phyloP scores from a whole-genome alignment of 2,113 vertebrate species.

The Scomber colias region DNA sequence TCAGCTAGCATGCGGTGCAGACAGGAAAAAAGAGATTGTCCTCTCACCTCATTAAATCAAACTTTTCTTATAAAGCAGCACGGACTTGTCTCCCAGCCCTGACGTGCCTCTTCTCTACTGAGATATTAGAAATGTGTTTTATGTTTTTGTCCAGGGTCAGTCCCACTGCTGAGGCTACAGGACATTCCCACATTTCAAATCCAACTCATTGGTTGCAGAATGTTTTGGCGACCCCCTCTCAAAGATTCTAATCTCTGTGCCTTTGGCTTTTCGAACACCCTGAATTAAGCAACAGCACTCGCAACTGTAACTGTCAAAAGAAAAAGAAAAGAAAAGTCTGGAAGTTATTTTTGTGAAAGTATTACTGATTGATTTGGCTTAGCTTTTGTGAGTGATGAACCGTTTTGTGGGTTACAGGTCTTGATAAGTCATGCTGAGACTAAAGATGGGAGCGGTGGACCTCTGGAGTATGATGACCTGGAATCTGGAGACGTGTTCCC shows the following conservation, averaged over 20 bases:
- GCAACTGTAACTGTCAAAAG: neutral
- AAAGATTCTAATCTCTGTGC: constrained; percentile 11
- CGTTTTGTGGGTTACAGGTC: constrained; percentile 84
- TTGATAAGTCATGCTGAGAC: constrained; percentile 86
- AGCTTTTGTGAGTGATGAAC: constrained; percentile 18
- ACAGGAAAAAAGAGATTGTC: constrained; percentile 13
- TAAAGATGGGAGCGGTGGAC: constrained; percentile 89
- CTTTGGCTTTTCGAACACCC: constrained; percentile 1
- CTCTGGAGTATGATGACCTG: constrained; percentile 87
- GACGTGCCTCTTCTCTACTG: constrained; percentile 47
- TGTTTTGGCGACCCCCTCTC: constrained; percentile 51
- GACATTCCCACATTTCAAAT: constrained; percentile 71
- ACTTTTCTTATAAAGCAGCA: constrained; percentile 15
- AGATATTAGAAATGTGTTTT: constrained; percentile 64
- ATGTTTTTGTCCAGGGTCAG: constrained; percentile 42
- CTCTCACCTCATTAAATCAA: constrained; percentile 48
- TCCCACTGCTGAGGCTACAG: constrained; percentile 54
- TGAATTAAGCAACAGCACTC: constrained; percentile 32
- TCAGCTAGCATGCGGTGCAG: constrained; percentile 23
- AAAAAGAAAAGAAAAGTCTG: constrained; percentile 8
- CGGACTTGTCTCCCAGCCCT: constrained; percentile 36
- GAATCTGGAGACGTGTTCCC: constrained; percentile 88
- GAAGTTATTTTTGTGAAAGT: constrained; percentile 14
- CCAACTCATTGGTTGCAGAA: constrained; percentile 59
- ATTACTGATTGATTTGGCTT: neutral